Percentiles rank a stretch among this genome's conserved stretches.
Conservation (phyloP, 2,888 invertebrate genomes). For the Acronicta leporina region DNA sequence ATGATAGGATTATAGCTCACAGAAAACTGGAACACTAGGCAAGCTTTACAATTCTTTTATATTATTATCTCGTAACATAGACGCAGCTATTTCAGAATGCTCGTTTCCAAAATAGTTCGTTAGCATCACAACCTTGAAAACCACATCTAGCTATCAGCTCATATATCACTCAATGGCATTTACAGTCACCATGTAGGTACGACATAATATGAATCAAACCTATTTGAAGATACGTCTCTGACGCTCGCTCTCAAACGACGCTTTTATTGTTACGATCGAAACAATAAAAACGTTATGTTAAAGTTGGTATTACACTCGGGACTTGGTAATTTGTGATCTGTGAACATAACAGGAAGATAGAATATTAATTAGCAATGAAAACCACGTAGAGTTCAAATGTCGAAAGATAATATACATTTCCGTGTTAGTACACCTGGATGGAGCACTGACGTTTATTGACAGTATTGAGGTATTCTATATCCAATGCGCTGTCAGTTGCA, state of each 20-base stretch:
- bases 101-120: not conserved
- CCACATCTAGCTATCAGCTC: conserved; percentile 14
- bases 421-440: conserved; percentile 17
- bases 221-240: conserved; percentile 22
- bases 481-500: conserved; percentile 23
- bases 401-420: conserved; percentile 20
- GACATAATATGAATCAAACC: conserved; percentile 26
- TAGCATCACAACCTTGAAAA: conserved; percentile 25
- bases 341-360: conserved; percentile 12
- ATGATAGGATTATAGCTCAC: not conserved
- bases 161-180: conserved; percentile 28
- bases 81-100: not conserved
- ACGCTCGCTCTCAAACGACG: conserved; percentile 36
- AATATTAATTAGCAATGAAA: conserved; percentile 28
- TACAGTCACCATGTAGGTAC: conserved; percentile 23
- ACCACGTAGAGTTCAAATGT: conserved; percentile 20
- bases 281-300: conserved; percentile 36
- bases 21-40: no score
- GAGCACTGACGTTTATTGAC: conserved; percentile 35
- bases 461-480: conserved; percentile 35
- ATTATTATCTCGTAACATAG: not conserved
- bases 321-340: conserved; percentile 9
- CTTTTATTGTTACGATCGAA: conserved; percentile 51
- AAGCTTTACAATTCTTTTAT: no score
- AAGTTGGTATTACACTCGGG: conserved; percentile 2